A percentile compares a stretch with the other conserved stretches of the same genome.
Conservation (phyloP, 2,888 invertebrate species). For the Formica aserva region DNA sequence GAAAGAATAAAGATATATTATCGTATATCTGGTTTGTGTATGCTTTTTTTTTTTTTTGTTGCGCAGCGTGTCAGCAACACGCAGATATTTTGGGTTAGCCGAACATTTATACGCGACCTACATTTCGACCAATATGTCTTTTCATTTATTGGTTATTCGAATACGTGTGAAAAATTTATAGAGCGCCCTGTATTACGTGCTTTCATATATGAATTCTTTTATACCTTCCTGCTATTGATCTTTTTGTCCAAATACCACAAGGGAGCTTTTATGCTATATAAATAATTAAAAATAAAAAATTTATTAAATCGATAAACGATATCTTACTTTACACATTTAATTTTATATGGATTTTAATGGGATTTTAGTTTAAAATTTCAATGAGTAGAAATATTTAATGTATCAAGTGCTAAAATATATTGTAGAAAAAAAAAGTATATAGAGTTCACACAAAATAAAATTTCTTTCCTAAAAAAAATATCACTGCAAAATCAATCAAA, state of each 20-base stretch:
- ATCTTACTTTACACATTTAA: neutral
- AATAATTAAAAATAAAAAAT: neutral
- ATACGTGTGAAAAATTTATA: constrained; percentile 34
- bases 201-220: constrained; percentile 14
- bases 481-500: neutral
- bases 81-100: constrained; percentile 28
- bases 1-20: constrained; percentile 15
- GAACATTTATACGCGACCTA: constrained; percentile 31
- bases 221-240: constrained; percentile 7
- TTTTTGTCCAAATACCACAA: neutral
- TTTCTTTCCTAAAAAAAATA: neutral
- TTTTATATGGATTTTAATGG: neutral
- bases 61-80: neutral
- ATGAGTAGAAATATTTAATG: neutral
- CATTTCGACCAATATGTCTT: constrained; percentile 40
- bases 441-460: neutral
- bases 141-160: constrained; percentile 42
- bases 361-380: neutral
- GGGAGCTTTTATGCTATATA: neutral
- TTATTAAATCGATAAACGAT: neutral
- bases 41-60: neutral
- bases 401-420: constrained; percentile 6
- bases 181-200: neutral
- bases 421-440: neutral
- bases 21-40: neutral